Evolutionary conservation across 64 coral and sea anemone genomes (phyloP), one percentile per base, ranked within the genome.

Genomic region (Montipora cactus): DNA sequence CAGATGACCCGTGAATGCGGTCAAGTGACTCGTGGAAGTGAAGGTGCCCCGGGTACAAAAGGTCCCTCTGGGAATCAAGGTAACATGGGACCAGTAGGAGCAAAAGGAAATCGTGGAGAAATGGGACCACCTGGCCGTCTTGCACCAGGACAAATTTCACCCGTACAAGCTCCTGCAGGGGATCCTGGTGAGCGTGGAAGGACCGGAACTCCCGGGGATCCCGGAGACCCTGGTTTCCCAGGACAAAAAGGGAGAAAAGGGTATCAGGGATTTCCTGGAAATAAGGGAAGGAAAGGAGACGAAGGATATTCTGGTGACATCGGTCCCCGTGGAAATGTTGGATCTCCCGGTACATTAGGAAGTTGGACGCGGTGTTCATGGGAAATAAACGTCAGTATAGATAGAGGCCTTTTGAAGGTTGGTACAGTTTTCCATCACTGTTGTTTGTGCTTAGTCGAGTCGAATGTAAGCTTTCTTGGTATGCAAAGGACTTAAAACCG

Each of bases 371-470:
- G 75, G 8, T 97, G 89, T 77, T 87, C 50, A 2, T 97, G 95
- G 95, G 94, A 75, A 81, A 55, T 97, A 75, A 93, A 94, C 48
- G 66, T 79, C 72, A 94, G 64, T 83, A 90, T 88, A 81, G 95
- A 97, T 62, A 94, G 73, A 1, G 95, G 95, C 12, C 69, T 97
- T 28, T 85, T 97, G 13, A 91, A 91, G 92, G 95, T 96, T 16
- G 21, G 78, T 83, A 67, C 4, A 11, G 2, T 13, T 21, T 45
- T 45, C 44, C 4, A 4, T 64, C 61, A 64, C 61, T 64, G 8
- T 64, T 12, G 61, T 16, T 64, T 64, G 8, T 57, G 11, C 11
- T 57, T 8, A 8, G 53, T 57, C 11, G 6, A 6, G 53, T 57
- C 11, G 53, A 57, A 37, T 37, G 37, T 37, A 37, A 37, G 37